These are phyloP conservation scores for Rhinoderma darwinii DNA, from an alignment of 2,113 vertebrate genomes.

Conservation along the genomic window DNA sequence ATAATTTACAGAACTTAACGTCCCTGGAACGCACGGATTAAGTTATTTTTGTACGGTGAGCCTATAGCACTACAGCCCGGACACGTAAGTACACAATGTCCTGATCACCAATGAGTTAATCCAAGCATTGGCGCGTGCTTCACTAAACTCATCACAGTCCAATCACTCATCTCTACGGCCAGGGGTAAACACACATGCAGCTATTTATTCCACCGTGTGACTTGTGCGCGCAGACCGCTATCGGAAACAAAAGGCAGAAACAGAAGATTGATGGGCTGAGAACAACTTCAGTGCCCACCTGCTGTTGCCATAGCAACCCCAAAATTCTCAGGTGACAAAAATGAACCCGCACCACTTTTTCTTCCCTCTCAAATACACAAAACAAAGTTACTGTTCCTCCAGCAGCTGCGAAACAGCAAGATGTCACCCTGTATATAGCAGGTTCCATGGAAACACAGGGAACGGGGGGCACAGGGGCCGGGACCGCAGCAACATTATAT, in stretches of 20 bases:
- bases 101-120: background rate
- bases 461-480: background rate
- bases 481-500: background rate
- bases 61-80: background rate
- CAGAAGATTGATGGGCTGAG: background rate
- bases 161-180: conserved; percentile 12
- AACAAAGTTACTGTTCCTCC: conserved; percentile 40
- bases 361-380: conserved; percentile 29
- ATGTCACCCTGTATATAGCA: background rate
- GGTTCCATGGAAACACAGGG: conserved; percentile 36
- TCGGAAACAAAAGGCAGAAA: background rate
- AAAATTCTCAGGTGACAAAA: conserved; percentile 43
- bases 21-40: background rate
- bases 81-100: background rate
- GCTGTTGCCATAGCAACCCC: conserved; percentile 45
- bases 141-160: background rate
- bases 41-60: background rate
- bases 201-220: background rate
- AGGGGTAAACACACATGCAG: background rate
- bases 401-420: conserved; percentile 13
- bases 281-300: background rate
- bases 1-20: background rate
- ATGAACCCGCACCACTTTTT: background rate
- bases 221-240: background rate
- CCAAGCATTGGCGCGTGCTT: background rate